Base-by-base conservation (phyloP, 2,113 vertebrate species). In the Anseranas semipalmata region DNA sequence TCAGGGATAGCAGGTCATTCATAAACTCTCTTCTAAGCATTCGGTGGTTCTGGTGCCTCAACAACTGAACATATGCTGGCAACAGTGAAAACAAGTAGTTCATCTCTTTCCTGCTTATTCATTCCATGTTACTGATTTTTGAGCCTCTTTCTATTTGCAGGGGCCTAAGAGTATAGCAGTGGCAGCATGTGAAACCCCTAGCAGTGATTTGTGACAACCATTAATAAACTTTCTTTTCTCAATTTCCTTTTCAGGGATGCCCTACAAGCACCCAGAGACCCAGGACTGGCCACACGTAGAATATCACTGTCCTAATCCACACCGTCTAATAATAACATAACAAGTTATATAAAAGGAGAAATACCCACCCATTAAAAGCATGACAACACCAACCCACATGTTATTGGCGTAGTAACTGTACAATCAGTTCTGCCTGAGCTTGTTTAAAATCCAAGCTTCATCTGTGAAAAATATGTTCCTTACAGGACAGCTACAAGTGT, bases 51-150 rank as follows among this genome's bases (percentile, higher is more conserved):
- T 37, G 48, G 41, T 18, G 37, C 58, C 41, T 75, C 86, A 82
- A 66, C 58, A 27, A 30, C 62, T 37, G 70, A 92, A 89, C 92
- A 96, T 92, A 95, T 96, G 96, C 91, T 82, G 66, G 25, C 22
- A 32, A 87, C 89, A 87, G 92, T 4, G 11, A 75, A 82, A 93
- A 68, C 43, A 78, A 85, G 37, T 60, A 83, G 67, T 92, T 79
- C 74, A 66, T 17, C 25, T 30, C 89, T 35, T 70, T 63, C 28
- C 50, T 76, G 32, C 18, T 91, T 63, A 63, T 62, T 96, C 82
- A 76, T 82, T 80, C 48, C 33, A 35, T 1, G 0, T 12, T 39
- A 50, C 32, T 35, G 30, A 87, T 73, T 92, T 92, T 93, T 90
- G 66, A 89, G 12, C 22, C 62, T 65, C 35, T 63, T 77, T 56